Conservation (phyloP, 2,888 invertebrate species). For the Papilio elwesi region DNA sequence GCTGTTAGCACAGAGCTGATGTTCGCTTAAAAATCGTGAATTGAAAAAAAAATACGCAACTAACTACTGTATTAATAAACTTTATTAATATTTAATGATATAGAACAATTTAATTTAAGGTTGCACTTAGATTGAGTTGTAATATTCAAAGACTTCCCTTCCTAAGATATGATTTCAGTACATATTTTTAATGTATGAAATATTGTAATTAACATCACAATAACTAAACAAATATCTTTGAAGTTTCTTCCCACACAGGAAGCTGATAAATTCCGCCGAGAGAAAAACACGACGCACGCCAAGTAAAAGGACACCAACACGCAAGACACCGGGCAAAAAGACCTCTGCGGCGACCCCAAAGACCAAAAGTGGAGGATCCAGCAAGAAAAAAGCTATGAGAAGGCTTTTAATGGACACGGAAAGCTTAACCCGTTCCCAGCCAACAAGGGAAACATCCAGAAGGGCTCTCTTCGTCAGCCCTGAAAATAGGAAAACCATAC, state of each 20-base stretch:
- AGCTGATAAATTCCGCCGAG: slow-evolving; percentile 71
- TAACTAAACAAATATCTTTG: slow-evolving; percentile 47
- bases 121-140: too few relatives aligned
- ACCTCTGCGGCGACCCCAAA: slow-evolving; percentile 84
- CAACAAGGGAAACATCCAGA: slow-evolving; percentile 85
- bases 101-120: too few relatives aligned
- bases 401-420: slow-evolving; percentile 75
- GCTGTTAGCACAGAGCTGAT: too few relatives aligned
- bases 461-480: slow-evolving; percentile 91
- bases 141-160: too few relatives aligned
- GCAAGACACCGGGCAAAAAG: slow-evolving; percentile 79
- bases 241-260: slow-evolving; percentile 82
- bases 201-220: slow-evolving; percentile 30
- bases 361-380: slow-evolving; percentile 85
- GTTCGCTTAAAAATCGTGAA: too few relatives aligned
- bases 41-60: too few relatives aligned
- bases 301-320: slow-evolving; percentile 70
- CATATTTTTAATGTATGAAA: not conserved
- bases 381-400: slow-evolving; percentile 84
- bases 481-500: slow-evolving; percentile 69
- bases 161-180: too few relatives aligned
- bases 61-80: too few relatives aligned
- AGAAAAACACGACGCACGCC: slow-evolving; percentile 78
- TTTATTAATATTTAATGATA: too few relatives aligned
- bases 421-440: slow-evolving; percentile 63